Conservation (phyloP, 2,888 invertebrate species). For the Lissocephala sabroskyi region DNA sequence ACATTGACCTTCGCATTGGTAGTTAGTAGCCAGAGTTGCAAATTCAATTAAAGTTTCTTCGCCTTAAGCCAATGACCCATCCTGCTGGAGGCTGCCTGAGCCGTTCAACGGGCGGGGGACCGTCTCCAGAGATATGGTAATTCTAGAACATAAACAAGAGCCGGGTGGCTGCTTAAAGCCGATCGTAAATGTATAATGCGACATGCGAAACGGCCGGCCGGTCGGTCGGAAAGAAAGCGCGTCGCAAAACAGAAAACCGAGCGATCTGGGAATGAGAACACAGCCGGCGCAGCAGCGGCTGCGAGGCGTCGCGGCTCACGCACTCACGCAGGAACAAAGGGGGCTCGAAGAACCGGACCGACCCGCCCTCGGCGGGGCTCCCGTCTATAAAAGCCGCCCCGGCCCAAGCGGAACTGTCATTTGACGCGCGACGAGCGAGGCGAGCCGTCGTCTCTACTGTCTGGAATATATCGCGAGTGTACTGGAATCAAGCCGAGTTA, state of each 20-base stretch:
- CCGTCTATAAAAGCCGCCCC: constrained; percentile 53
- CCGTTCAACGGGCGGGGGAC: background rate
- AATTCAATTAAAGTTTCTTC: constrained; percentile 5
- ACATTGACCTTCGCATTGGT: constrained; percentile 59
- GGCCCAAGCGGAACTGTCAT: constrained; percentile 46
- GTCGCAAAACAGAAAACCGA: constrained; percentile 1
- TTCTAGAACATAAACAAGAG: constrained; percentile 54
- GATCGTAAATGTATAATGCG: constrained; percentile 9
- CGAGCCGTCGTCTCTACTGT: constrained; percentile 12
- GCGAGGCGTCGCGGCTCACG: constrained; percentile 38
- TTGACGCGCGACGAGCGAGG: constrained; percentile 50
- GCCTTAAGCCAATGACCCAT: constrained; percentile 29
- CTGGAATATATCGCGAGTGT: constrained; percentile 9
- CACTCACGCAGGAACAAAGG: constrained; percentile 63
- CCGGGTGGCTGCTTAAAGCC: too few relatives aligned
- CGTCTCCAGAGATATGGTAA: constrained; percentile 20
- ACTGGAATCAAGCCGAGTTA: constrained; percentile 37
- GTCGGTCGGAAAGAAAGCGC: background rate
- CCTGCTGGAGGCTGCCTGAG: background rate
- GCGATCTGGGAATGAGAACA: constrained; percentile 54
- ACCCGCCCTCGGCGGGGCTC: constrained; percentile 19
- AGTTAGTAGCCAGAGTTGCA: constrained; percentile 8
- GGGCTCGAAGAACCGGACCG: constrained; percentile 50
- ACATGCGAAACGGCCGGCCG: constrained; percentile 13
- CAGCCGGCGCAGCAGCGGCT: constrained; percentile 22